A percentile compares a stretch with the other conserved stretches of the same genome.
Conservation (phyloP, 1,140 invertebrate species). For the Lepidotrigona ventralis region DNA sequence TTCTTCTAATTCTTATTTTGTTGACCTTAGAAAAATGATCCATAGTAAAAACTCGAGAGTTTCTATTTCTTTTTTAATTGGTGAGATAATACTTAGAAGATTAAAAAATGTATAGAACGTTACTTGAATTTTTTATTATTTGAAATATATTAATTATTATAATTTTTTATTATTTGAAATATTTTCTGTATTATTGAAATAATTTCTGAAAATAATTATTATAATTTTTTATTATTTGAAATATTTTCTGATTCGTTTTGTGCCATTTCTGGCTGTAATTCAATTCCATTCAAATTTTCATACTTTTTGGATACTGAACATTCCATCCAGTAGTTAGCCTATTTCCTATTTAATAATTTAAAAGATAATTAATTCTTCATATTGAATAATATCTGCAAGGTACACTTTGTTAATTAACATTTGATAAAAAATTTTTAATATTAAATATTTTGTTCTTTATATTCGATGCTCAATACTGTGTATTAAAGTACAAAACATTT, state of each 20-base stretch:
- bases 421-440: not conserved
- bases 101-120: not conserved
- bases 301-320: not conserved
- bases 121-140: not conserved
- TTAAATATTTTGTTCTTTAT: not conserved
- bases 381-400: not conserved
- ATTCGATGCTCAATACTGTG: not conserved
- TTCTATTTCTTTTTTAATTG: not conserved
- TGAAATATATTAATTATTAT: too few relatives aligned
- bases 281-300: not conserved
- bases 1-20: not conserved
- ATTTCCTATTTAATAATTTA: not conserved
- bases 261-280: not conserved
- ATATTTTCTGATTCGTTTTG: too few relatives aligned
- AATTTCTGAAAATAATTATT: too few relatives aligned
- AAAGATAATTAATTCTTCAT: not conserved
- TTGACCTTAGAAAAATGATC: not conserved
- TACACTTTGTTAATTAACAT: too few relatives aligned
- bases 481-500: not conserved
- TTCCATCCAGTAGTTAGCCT: not conserved
- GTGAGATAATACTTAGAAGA: not conserved
- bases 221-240: too few relatives aligned
- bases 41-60: not conserved
- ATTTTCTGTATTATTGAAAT: too few relatives aligned
- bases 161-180: too few relatives aligned